These are phyloP conservation scores for Entomobrya multifasciata DNA, from an alignment of 2,888 invertebrate species.

Conservation along the genomic window DNA sequence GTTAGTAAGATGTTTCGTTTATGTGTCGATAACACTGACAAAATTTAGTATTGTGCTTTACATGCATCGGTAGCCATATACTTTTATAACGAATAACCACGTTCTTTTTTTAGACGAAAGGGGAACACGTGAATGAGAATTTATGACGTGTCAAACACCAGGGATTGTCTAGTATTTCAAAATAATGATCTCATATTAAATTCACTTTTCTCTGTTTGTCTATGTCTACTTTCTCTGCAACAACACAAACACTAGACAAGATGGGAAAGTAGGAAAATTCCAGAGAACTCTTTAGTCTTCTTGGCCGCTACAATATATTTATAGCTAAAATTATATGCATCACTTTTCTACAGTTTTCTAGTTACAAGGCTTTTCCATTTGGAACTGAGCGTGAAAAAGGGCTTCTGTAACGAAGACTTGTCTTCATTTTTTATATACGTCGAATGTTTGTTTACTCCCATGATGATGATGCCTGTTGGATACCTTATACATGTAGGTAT, in stretches of 20 bases:
- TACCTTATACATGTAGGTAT: too few species aligned
- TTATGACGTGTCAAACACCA: conserved; percentile 63
- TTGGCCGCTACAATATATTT: too few species aligned
- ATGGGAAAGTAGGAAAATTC: conserved; percentile 9
- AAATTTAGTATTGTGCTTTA: too few species aligned
- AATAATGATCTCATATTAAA: conserved; percentile 70
- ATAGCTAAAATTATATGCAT: too few species aligned
- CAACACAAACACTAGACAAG: not conserved
- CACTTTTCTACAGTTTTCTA: not conserved
- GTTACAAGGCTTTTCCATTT: conserved; percentile 37
- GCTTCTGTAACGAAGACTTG: too few species aligned
- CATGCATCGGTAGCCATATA: not conserved
- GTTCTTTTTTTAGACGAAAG: not conserved
- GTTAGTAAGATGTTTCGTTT: too few species aligned
- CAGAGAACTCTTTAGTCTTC: too few species aligned
- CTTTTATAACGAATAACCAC: too few species aligned
- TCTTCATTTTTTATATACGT: too few species aligned
- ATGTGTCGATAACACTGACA: too few species aligned
- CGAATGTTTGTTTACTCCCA: too few species aligned
- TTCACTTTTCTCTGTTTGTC: conserved; percentile 24
- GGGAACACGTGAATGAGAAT: conserved; percentile 59
- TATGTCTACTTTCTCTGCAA: conserved; percentile 7
- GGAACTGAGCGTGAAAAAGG: not conserved
- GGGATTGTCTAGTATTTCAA: conserved; percentile 67
- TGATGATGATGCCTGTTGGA: not conserved